Evolutionary conservation across 2,888 invertebrate species (phyloP), one percentile per base, ranked within the genome.

Genomic region (Pristionchus japonicus): DNA sequence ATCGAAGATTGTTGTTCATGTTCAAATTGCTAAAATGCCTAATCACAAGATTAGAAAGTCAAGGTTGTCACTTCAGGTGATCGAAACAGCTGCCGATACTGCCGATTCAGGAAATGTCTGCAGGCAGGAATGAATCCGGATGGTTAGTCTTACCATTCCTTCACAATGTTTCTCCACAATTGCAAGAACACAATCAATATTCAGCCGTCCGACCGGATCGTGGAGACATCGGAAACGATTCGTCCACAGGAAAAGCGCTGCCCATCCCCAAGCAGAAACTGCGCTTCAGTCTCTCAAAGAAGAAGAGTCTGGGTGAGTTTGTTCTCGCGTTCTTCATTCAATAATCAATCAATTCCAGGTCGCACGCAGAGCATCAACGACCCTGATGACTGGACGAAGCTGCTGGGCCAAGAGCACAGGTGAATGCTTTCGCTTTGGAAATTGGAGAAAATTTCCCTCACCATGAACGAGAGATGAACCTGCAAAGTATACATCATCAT

Each of bases 51-150:
- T 64, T 27, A 27, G 64, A 64, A 64, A 64, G 27, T 27, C 64
- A 34, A 40, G 40, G 15, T 40, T 43, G 43, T 6, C 1, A 3
- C 0, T 91, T 89, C 90, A 93, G 93, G 89, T 87, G 93, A 93
- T 37, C 88, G 93, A 67, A 93, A 93, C 88, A 90, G 92, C 17
- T 93, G 93, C 84, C 89, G 93, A 61, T 93, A 93, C 85, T 93
- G 93, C 86, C 89, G 93, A 31, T 93, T 93, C 86, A 47, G 93
- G 86, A 91, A 92, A 83, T 93, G 93, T 89, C 89, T 93, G 23
- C 90, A 91, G 49, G 93, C 92, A 49, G 93, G 93, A 70, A 93
- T 93, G 93, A 93, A 93, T 88, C 93, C 93, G 2, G 93, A 93
- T 88, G 91, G 92, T 93, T 86, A 82, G 90, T 64, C 34, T 27